A percentile compares a stretch with the other conserved stretches of the same genome.
Conservation (phyloP, 1,140 invertebrate species). For the Pogonus chalceus region DNA sequence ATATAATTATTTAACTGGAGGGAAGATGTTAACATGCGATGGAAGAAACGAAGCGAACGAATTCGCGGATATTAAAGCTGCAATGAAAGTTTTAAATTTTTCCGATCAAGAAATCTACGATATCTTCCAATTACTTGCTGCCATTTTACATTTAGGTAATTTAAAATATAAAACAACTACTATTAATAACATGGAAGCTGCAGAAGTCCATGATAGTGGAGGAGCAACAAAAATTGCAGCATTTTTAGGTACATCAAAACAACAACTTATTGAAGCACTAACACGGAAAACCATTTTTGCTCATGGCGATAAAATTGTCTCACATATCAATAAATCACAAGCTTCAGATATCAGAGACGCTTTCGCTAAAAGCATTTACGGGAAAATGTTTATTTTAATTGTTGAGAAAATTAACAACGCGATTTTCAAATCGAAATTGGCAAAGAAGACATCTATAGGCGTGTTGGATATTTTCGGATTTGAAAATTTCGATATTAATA, state of each 20-base stretch:
- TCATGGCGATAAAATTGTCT: constrained; percentile 70
- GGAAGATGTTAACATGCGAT: constrained; percentile 58
- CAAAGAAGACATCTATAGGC: constrained; percentile 64
- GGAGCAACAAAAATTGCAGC: constrained; percentile 55
- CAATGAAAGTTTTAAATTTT: constrained; percentile 89
- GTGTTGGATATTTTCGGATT: constrained; percentile 96
- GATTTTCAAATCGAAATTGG: constrained; percentile 57
- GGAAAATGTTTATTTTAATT: constrained; percentile 82
- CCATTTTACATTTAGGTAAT: constrained; percentile 84
- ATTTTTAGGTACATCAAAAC: constrained; percentile 58
- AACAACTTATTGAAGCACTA: constrained; percentile 63
- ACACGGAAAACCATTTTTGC: constrained; percentile 82
- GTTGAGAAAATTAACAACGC: constrained; percentile 85
- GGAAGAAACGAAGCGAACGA: constrained; percentile 74
- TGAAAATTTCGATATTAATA: constrained; percentile 87
- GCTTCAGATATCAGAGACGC: constrained; percentile 80
- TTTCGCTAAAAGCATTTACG: constrained; percentile 88
- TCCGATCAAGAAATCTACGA: constrained; percentile 58
- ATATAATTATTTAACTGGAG: constrained; percentile 76
- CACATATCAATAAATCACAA: constrained; percentile 56
- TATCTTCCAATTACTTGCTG: constrained; percentile 72
- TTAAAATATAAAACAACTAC: constrained; percentile 70
- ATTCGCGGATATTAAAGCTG: constrained; percentile 76
- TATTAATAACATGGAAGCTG: constrained; percentile 68
- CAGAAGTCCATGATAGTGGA: constrained; percentile 59